Conservation (phyloP, 1,140 invertebrate species). For the Drosophila eugracilis region DNA sequence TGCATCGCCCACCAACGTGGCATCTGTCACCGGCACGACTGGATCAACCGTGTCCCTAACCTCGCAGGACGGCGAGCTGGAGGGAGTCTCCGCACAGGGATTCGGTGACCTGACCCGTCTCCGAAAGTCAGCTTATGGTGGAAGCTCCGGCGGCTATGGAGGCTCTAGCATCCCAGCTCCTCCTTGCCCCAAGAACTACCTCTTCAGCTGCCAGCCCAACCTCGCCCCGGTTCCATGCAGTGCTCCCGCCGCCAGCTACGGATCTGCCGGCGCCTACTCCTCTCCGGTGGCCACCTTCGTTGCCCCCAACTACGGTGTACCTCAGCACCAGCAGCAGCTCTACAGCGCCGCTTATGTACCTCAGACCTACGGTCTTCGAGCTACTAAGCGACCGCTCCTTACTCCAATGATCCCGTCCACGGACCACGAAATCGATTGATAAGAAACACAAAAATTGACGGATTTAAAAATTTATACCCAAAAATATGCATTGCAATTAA, state of each 20-base stretch:
- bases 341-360: constrained; percentile 55
- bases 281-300: constrained; percentile 60
- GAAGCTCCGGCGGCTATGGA: constrained; percentile 69
- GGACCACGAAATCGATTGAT: constrained; percentile 26
- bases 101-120: constrained; percentile 71
- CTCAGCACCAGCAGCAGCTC: constrained; percentile 67
- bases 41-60: constrained; percentile 13
- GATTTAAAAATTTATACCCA: constrained; percentile 37
- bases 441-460: constrained; percentile 21
- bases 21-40: constrained; percentile 9
- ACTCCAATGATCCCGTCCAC: constrained; percentile 1
- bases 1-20: constrained; percentile 52
- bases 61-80: constrained; percentile 52
- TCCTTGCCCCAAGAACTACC: constrained; percentile 78
- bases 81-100: constrained; percentile 41
- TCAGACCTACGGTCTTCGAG: constrained; percentile 53
- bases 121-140: constrained; percentile 74
- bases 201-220: constrained; percentile 81
- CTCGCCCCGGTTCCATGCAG: constrained; percentile 74
- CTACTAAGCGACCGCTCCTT: constrained; percentile 39
- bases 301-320: constrained; percentile 62
- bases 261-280: constrained; percentile 74
- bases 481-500: constrained; percentile 58
- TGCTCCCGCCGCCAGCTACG: constrained; percentile 62
- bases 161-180: constrained; percentile 64